Conservation (phyloP, 1,140 invertebrate species). For the Metaphire vulgaris region DNA sequence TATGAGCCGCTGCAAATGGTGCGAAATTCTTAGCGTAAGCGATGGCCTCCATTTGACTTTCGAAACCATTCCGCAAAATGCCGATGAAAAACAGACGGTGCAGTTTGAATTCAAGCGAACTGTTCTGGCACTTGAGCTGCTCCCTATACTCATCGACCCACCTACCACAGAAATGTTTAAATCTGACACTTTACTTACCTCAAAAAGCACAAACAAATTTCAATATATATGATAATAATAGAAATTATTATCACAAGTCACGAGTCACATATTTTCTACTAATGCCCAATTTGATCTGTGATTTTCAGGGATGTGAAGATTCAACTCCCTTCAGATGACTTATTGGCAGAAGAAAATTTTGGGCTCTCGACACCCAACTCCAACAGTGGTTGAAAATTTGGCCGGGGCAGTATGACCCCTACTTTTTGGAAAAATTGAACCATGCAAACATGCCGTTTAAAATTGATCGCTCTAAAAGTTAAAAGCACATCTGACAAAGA, state of each 20-base stretch:
- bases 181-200: too few species aligned
- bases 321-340: too few species aligned
- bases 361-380: too few species aligned
- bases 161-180: conserved; percentile 49
- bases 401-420: too few species aligned
- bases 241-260: conserved; percentile 14
- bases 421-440: too few species aligned
- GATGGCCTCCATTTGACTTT: conserved; percentile 69
- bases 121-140: conserved; percentile 53
- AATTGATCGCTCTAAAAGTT: too few species aligned
- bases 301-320: not conserved
- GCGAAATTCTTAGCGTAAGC: conserved; percentile 80
- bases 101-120: conserved; percentile 77
- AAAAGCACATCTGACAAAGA: too few species aligned
- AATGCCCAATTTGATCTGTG: not conserved
- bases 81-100: conserved; percentile 69
- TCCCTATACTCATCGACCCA: conserved; percentile 52
- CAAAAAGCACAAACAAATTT: conserved; percentile 28
- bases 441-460: too few species aligned
- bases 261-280: not conserved
- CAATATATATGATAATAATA: not conserved
- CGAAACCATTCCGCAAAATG: conserved; percentile 63
- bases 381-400: too few species aligned
- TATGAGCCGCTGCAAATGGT: conserved; percentile 70
- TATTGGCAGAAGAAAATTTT: too few species aligned